Percentiles rank a stretch among this genome's conserved stretches.
phyloP scores from a whole-genome alignment of 2,888 invertebrate species.

The Anoncus sp. region DNA sequence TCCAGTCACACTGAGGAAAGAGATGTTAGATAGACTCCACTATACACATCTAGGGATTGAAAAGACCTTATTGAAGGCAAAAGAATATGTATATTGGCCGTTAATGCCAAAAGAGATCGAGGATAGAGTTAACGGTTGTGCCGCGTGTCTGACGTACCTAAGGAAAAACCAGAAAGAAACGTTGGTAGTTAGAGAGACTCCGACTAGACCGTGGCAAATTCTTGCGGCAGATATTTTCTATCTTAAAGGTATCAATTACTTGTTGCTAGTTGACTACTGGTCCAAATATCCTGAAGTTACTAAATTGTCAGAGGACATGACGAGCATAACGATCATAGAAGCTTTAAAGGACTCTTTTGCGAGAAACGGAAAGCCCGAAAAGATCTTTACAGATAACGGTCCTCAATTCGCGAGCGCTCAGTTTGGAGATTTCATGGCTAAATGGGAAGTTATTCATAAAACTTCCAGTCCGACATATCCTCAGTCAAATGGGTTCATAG shows the following conservation, averaged over 20 bases:
- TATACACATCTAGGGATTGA: slow-evolving; percentile 69
- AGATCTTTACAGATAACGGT: slow-evolving; percentile 66
- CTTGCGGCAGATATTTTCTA: slow-evolving; percentile 69
- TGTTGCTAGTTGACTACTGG: slow-evolving; percentile 70
- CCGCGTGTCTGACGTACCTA: slow-evolving; percentile 65
- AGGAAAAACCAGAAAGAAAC: slow-evolving; percentile 65
- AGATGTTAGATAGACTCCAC: slow-evolving; percentile 67
- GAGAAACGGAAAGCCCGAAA: slow-evolving; percentile 64
- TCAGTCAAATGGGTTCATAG: slow-evolving; percentile 65
- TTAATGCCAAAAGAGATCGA: slow-evolving; percentile 65
- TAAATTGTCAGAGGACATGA: slow-evolving; percentile 57
- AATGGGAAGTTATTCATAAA: slow-evolving; percentile 63
- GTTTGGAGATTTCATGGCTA: slow-evolving; percentile 60
- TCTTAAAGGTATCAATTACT: slow-evolving; percentile 59
- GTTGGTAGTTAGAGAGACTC: slow-evolving; percentile 59
- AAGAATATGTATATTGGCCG: slow-evolving; percentile 69
- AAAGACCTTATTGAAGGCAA: slow-evolving; percentile 64
- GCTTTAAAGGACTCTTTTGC: slow-evolving; percentile 67
- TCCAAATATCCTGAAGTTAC: slow-evolving; percentile 69
- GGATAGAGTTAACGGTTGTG: slow-evolving; percentile 65
- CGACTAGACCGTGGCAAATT: slow-evolving; percentile 66
- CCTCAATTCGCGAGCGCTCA: slow-evolving; percentile 61
- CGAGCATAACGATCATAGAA: slow-evolving; percentile 60
- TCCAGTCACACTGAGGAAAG: slow-evolving; percentile 62
- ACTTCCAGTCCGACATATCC: slow-evolving; percentile 60